Conservation (phyloP, 1,140 invertebrate species). For the Anthonomus grandis region DNA sequence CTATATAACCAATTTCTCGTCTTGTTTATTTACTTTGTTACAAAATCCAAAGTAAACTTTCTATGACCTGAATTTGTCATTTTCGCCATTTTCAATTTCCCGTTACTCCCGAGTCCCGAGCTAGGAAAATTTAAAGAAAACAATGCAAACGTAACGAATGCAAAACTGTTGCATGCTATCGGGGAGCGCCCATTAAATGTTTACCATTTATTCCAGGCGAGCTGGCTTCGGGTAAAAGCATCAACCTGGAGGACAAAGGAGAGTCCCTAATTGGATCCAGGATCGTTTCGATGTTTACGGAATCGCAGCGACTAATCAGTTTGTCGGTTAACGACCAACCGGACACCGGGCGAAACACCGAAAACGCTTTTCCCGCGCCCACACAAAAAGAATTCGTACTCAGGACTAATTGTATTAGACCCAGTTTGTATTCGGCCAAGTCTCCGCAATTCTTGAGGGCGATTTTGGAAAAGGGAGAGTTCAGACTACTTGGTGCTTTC, state of each 20-base stretch:
- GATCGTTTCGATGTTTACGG: constrained; percentile 60
- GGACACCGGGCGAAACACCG: neutral
- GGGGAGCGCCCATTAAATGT: too few relatives aligned
- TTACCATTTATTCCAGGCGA: constrained; percentile 48
- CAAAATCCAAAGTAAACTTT: too few relatives aligned
- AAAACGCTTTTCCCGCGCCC: constrained; percentile 55
- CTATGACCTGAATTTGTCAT: too few relatives aligned
- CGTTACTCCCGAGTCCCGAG: too few relatives aligned
- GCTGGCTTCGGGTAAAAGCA: constrained; percentile 44
- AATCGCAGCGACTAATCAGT: constrained; percentile 50
- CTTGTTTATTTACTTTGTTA: too few relatives aligned
- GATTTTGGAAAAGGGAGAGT: constrained; percentile 60
- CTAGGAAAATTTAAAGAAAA: too few relatives aligned
- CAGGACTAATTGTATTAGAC: constrained; percentile 57
- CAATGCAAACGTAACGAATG: too few relatives aligned
- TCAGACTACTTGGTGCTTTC: constrained; percentile 67
- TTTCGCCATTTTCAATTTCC: too few relatives aligned
- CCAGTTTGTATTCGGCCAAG: constrained; percentile 59
- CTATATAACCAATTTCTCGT: too few relatives aligned
- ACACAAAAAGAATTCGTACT: constrained; percentile 67
- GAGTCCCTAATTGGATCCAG: constrained; percentile 52
- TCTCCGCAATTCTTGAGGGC: constrained; percentile 66
- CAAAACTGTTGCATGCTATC: too few relatives aligned
- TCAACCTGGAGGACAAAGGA: constrained; percentile 34
- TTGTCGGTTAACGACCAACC: constrained; percentile 18